Evolutionary conservation across 2,113 vertebrate genomes (phyloP).

Genomic region (Nesogale talazaci): DNA sequence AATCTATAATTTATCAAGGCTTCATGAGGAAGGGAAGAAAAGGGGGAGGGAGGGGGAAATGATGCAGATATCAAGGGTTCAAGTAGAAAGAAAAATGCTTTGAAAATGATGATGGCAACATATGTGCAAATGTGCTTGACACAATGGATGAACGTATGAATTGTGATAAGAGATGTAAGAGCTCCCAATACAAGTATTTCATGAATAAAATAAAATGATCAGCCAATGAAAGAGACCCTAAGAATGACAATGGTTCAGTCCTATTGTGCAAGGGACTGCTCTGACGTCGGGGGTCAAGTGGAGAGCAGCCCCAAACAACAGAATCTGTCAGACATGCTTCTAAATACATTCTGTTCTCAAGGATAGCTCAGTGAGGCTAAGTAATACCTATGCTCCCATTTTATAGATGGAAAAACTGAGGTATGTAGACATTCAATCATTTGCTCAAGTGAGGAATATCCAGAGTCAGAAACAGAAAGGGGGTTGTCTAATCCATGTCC

Average conservation of each 20-base stretch:
- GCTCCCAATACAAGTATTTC: too few species aligned
- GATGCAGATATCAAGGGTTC: too few species aligned
- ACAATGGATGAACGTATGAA: too few species aligned
- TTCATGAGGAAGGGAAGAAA: too few species aligned
- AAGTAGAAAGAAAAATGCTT: too few species aligned
- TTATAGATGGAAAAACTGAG: neutral
- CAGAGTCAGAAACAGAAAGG: neutral
- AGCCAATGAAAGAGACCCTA: neutral
- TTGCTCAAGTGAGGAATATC: neutral
- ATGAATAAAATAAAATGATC: neutral
- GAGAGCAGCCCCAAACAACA: neutral
- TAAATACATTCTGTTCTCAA: conserved; percentile 30
- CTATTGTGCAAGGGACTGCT: neutral
- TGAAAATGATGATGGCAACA: too few species aligned
- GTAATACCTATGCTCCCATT: neutral
- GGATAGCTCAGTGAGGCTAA: neutral
- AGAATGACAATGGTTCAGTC: neutral
- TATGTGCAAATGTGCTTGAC: too few species aligned
- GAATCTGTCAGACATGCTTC: neutral
- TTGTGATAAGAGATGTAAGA: too few species aligned
- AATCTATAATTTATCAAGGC: too few species aligned
- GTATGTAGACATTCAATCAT: neutral
- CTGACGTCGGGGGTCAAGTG: neutral
- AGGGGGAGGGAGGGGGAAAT: too few species aligned
- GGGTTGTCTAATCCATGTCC: neutral